A percentile compares a stretch with the other conserved stretches of the same genome.
Conservation (phyloP, 2,888 invertebrate genomes). For the Baronia brevicornis region DNA sequence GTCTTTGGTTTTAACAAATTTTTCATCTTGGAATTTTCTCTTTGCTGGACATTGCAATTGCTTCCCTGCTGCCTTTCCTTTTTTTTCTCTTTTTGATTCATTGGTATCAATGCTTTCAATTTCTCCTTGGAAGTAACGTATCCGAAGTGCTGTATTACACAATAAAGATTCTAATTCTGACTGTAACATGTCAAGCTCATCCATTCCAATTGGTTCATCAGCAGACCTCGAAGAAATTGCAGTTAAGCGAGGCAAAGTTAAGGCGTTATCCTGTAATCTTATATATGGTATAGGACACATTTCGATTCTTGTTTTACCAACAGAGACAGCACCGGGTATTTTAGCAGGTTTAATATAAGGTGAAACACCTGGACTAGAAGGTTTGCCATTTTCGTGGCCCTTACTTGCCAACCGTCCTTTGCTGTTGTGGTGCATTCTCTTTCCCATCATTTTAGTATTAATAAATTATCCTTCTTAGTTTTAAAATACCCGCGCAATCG, state of each 20-base stretch:
- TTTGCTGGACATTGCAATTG: constrained; percentile 73
- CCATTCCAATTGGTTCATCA: constrained; percentile 88
- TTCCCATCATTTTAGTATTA: constrained; percentile 56
- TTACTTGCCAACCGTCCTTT: constrained; percentile 69
- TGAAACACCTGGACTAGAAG: constrained; percentile 66
- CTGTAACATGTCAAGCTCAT: constrained; percentile 91
- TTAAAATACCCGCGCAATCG: constrained; percentile 59
- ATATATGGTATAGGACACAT: constrained; percentile 78
- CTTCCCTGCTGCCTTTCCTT: constrained; percentile 70
- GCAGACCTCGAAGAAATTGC: constrained; percentile 79
- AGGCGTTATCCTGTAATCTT: constrained; percentile 80
- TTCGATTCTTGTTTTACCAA: constrained; percentile 61
- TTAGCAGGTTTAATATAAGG: constrained; percentile 67
- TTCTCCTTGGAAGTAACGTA: constrained; percentile 85
- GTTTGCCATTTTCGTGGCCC: constrained; percentile 66
- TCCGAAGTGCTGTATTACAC: constrained; percentile 87
- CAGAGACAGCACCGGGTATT: constrained; percentile 54
- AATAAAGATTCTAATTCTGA: constrained; percentile 90
- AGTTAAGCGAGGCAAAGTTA: constrained; percentile 80
- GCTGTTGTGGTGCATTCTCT: constrained; percentile 69
- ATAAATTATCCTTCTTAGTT: no score
- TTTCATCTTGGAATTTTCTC: constrained; percentile 73
- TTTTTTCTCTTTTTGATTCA: constrained; percentile 70
- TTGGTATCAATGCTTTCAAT: constrained; percentile 80
- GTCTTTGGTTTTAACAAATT: constrained; percentile 75